These are phyloP conservation scores for Limnephilus auricula DNA, from an alignment of 2,888 invertebrate genomes.

Conservation along the genomic window DNA sequence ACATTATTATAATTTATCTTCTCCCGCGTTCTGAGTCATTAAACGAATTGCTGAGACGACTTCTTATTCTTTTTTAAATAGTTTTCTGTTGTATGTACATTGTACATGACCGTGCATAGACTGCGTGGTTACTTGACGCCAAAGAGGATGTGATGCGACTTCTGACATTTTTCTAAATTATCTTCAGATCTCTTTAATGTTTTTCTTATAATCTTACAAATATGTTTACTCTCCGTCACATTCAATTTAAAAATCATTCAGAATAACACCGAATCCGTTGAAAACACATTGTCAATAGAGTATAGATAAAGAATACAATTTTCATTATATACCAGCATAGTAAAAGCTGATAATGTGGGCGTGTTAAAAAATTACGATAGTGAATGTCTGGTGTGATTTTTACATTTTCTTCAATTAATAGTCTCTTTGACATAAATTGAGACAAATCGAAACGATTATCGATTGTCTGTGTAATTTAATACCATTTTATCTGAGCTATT, in stretches of 20 bases:
- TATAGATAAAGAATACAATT: too few relatives aligned
- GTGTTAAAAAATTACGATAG: neutral
- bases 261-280: too few relatives aligned
- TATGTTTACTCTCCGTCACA: neutral
- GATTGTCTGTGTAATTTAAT: neutral
- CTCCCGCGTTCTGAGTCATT: neutral
- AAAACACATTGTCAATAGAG: too few relatives aligned
- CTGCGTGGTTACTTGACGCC: neutral
- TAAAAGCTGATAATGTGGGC: neutral
- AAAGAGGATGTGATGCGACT: constrained; percentile 3
- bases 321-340: too few relatives aligned
- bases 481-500: neutral
- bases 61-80: neutral
- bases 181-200: neutral
- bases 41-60: neutral
- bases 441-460: neutral
- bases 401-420: neutral
- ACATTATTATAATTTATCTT: constrained; percentile 13
- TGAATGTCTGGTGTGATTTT: neutral
- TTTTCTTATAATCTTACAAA: neutral
- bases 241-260: too few relatives aligned
- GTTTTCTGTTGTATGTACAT: neutral
- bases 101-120: neutral
- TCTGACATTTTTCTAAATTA: neutral
- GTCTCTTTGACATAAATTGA: neutral